A percentile compares a stretch with the other conserved stretches of the same genome.
These are phyloP conservation scores for Epistrophe eligans DNA, from an alignment of 2,888 invertebrate genomes.

Conservation along the genomic window DNA sequence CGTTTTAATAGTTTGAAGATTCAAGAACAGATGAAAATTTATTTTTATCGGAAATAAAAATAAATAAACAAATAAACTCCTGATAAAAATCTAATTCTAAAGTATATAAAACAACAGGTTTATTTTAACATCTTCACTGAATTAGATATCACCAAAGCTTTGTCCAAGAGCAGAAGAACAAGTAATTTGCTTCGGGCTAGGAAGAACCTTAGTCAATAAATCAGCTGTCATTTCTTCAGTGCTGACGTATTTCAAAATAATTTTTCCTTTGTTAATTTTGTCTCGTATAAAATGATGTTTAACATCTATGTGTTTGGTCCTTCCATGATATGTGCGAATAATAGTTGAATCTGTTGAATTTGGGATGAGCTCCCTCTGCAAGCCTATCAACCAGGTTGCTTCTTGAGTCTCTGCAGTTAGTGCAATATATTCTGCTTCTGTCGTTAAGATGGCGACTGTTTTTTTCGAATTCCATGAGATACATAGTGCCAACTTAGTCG, in stretches of 20 bases:
- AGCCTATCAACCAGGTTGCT: background rate
- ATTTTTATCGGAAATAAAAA: too few relatives aligned
- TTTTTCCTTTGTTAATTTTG: slow-evolving; percentile 12
- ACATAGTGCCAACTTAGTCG: too few relatives aligned
- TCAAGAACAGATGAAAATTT: too few relatives aligned
- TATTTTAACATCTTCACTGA: background rate
- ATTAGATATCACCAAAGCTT: background rate
- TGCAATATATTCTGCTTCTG: slow-evolving; percentile 10
- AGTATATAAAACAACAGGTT: too few relatives aligned
- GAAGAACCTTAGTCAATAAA: background rate
- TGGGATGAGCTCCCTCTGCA: background rate
- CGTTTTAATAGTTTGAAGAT: too few relatives aligned
- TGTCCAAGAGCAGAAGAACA: background rate
- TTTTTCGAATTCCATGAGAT: slow-evolving; percentile 11
- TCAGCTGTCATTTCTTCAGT: slow-evolving; percentile 19
- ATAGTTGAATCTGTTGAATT: background rate
- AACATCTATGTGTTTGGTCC: background rate
- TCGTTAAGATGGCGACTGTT: slow-evolving; percentile 4
- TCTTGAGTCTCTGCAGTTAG: background rate
- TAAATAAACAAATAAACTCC: too few relatives aligned
- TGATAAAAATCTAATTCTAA: too few relatives aligned
- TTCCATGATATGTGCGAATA: background rate
- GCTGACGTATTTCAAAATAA: slow-evolving; percentile 4
- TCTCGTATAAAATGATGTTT: slow-evolving; percentile 33
- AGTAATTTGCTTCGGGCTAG: background rate